Evolutionary conservation across 2,797 vertebrate species (phyloP).

Genomic region (Lepus oiostolus): DNA sequence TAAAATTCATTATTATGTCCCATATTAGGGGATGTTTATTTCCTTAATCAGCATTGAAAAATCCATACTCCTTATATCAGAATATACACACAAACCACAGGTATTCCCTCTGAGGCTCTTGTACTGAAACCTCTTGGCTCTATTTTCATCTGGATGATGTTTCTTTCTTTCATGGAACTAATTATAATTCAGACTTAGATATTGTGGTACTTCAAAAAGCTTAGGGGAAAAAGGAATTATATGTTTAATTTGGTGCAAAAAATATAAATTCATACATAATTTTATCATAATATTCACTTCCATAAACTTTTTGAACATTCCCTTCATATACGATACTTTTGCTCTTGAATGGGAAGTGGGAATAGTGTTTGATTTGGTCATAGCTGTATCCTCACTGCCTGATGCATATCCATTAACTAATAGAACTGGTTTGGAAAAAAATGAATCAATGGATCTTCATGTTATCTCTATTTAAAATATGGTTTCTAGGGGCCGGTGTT

Average conservation of each 20-base stretch:
- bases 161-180: not conserved
- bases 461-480: not conserved
- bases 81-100: not conserved
- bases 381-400: not conserved
- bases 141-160: not conserved
- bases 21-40: not conserved
- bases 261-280: too few relatives aligned
- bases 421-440: conserved; percentile 2
- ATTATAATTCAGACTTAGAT: not conserved
- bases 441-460: not conserved
- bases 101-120: not conserved
- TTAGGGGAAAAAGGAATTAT: too few relatives aligned
- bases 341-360: not conserved
- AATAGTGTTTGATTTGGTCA: not conserved
- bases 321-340: not conserved
- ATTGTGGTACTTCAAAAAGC: not conserved
- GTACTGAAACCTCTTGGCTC: too few relatives aligned
- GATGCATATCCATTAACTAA: not conserved
- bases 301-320: too few relatives aligned
- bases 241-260: too few relatives aligned
- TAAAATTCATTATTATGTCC: not conserved
- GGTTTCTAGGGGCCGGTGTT: too few relatives aligned
- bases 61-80: not conserved
- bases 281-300: too few relatives aligned
- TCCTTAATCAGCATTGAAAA: not conserved